A percentile compares a stretch with the other conserved stretches of the same genome.
phyloP scores from a whole-genome alignment of 2,113 vertebrate genomes.

The Tichodroma muraria region DNA sequence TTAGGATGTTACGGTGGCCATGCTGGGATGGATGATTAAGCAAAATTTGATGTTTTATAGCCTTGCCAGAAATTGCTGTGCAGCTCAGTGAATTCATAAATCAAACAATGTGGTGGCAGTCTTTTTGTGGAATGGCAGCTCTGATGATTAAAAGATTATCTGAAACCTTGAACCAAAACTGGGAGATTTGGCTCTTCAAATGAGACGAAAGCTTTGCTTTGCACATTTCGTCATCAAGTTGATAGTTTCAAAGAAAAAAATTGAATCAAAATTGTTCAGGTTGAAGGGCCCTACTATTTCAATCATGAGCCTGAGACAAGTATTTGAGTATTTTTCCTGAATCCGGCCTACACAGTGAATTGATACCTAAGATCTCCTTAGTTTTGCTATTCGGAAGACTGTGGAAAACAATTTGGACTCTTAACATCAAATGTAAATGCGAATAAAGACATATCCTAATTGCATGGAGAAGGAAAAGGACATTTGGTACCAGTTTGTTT shows the following conservation, averaged over 20 bases:
- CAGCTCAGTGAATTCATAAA: not conserved
- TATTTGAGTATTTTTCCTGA: not conserved
- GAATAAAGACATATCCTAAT: not conserved
- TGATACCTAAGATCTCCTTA: not conserved
- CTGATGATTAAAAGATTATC: not conserved
- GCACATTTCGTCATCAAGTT: fast-evolving
- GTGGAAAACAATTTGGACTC: not conserved
- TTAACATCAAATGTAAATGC: not conserved
- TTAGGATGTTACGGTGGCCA: not conserved
- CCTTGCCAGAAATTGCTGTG: not conserved
- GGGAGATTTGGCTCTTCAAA: not conserved
- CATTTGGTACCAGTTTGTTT: not conserved
- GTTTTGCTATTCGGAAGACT: not conserved
- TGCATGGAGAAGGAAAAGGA: not conserved
- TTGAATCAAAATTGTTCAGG: fast-evolving
- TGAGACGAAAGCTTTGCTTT: not conserved
- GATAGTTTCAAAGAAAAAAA: not conserved
- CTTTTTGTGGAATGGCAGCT: not conserved
- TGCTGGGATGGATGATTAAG: not conserved
- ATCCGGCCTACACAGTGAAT: not conserved
- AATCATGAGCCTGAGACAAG: not conserved
- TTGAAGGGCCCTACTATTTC: not conserved
- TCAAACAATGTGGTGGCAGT: not conserved
- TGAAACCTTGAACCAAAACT: not conserved
- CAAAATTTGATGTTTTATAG: not conserved